Evolutionary conservation across 2,888 invertebrate genomes (phyloP), one percentile per base, ranked within the genome.

Genomic region (Phaedon cochleariae): DNA sequence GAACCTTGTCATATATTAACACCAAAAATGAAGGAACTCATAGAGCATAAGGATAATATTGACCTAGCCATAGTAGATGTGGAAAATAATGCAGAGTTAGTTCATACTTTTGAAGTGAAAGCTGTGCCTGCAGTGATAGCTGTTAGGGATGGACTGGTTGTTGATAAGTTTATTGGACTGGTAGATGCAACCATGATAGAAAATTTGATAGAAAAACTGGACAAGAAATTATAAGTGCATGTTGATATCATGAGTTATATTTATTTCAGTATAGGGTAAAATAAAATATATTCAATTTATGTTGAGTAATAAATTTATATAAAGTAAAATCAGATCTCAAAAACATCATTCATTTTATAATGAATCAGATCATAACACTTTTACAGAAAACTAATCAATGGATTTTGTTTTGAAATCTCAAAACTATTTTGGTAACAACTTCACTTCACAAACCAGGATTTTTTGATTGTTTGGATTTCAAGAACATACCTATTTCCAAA

Each of bases 1-100:
- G 94, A 94, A 82, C 94, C 95, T 0, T 95, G 95, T 82, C 93
- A 93, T 83, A 92, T 94, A 76, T 85, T 95, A 12, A 94, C 94
- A 0, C 94, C 94, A 1, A 92, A 93, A 83, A 87, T 95, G 81
- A 89, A 89, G 74, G 92, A 93, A 79, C 82, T 95, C 57, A 87
- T 94, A 29, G 90, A 90, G 73, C 90, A 91, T 1, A 88, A 90
- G 57, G 86, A 86, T 7, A 87, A 91, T 74, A 86, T 95, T 58
- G 90, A 94, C 83, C 84, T 95, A 71, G 94, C 94, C 1, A 89
- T 93, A 20, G 90, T 95, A 0, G 92, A 94, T 82, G 93, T 95
- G 0, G 95, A 94, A 78, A 87, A 88, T 51, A 92, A 94, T 81
- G 90, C 92, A 0, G 93, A 94, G 75, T 83, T 94, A 64, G 94